Conservation (phyloP, 2,113 vertebrate genomes). For the Python bivittatus region DNA sequence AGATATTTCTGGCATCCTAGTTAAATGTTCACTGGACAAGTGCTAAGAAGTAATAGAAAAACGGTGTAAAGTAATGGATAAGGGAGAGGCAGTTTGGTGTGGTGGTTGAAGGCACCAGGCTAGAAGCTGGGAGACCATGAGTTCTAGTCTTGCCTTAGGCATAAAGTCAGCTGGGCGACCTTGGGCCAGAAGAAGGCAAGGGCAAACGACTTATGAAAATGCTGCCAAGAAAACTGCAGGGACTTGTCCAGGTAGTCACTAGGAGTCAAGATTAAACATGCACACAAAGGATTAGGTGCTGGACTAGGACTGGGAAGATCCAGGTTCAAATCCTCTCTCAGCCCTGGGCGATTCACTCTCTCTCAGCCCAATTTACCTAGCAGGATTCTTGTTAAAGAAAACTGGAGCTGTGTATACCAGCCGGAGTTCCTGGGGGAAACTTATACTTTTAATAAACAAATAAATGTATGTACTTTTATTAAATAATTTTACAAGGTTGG, state of each 20-base stretch:
- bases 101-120: too few relatives aligned
- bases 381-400: background rate
- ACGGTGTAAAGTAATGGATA: too few relatives aligned
- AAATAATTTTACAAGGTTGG: background rate
- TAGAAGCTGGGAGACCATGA: too few relatives aligned
- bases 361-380: background rate
- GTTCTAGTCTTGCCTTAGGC: too few relatives aligned
- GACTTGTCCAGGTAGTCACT: background rate
- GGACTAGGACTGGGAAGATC: background rate
- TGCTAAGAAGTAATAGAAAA: too few relatives aligned
- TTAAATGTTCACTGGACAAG: too few relatives aligned
- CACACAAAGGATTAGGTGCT: background rate
- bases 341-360: background rate
- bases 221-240: background rate
- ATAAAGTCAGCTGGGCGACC: too few relatives aligned
- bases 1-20: too few relatives aligned
- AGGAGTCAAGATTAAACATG: too few relatives aligned
- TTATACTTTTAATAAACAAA: background rate
- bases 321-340: background rate
- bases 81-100: too few relatives aligned
- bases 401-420: background rate
- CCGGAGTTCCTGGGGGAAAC: background rate
- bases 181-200: too few relatives aligned
- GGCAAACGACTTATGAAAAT: too few relatives aligned
- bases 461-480: background rate